These are phyloP conservation scores for Acinonyx jubatus DNA, from an alignment of 2,113 vertebrate genomes.

Conservation along the genomic window DNA sequence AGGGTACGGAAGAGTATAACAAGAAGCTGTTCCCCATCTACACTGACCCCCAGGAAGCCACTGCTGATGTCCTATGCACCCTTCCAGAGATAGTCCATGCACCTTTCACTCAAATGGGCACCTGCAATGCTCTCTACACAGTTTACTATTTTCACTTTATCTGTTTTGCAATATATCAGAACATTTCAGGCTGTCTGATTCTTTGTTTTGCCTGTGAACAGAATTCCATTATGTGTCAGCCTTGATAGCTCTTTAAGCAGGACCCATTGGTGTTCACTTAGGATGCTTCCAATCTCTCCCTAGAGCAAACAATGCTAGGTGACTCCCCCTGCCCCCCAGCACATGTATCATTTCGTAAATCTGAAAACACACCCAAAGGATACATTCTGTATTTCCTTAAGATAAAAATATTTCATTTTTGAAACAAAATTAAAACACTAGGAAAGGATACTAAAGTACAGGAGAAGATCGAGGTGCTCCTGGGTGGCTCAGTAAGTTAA, in stretches of 20 bases:
- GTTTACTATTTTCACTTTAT: accelerated
- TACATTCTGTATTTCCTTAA: not conserved
- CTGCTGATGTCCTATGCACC: not conserved
- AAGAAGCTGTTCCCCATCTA: no score
- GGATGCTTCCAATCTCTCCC: not conserved
- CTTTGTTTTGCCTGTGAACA: not conserved
- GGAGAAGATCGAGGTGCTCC: not conserved
- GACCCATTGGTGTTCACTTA: not conserved
- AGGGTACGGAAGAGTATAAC: not conserved
- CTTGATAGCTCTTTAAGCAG: not conserved
- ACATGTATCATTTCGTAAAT: not conserved
- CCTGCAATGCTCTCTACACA: accelerated
- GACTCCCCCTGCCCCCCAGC: no score
- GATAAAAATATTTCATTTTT: not conserved
- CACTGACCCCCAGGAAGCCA: not conserved
- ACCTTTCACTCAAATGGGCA: no score
- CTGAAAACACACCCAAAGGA: not conserved
- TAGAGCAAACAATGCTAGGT: not conserved
- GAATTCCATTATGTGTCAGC: not conserved
- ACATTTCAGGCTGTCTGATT: no score
- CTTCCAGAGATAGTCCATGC: not conserved
- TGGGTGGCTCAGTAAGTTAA: no score
- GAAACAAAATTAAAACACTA: not conserved
- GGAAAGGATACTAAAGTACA: not conserved
- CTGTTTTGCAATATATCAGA: not conserved